phyloP scores from a whole-genome alignment of 2,113 vertebrate species.

The Apus apus region DNA sequence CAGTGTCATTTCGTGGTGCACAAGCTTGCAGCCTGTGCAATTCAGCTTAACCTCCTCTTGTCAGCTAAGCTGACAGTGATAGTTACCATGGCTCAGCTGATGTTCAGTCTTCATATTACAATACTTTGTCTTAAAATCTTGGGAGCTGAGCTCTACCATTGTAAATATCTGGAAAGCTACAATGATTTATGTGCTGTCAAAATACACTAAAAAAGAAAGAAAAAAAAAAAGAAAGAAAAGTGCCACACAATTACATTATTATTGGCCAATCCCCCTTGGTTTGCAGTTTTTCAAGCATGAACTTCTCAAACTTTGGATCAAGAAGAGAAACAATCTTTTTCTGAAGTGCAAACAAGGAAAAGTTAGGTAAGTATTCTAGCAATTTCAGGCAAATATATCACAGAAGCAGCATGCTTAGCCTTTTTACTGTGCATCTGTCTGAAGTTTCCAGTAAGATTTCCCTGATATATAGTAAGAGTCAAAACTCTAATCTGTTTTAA shows the following conservation, averaged over 20 bases:
- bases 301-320: constrained; percentile 30
- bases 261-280: constrained; percentile 14
- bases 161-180: not conserved
- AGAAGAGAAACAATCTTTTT: constrained; percentile 52
- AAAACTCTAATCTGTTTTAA: constrained; percentile 69
- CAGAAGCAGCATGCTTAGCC: constrained; percentile 68
- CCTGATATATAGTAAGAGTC: constrained; percentile 64
- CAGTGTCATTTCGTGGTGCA: not conserved
- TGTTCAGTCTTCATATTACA: not conserved
- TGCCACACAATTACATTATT: not conserved
- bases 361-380: constrained; percentile 63
- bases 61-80: not conserved
- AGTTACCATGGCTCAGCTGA: constrained; percentile 4
- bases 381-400: constrained; percentile 73
- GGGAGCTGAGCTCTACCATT: not conserved
- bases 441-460: constrained; percentile 63
- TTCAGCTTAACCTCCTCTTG: constrained; percentile 5
- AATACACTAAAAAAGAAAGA: not conserved
- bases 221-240: not conserved
- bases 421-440: constrained; percentile 71
- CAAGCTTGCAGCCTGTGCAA: not conserved
- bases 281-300: constrained; percentile 45
- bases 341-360: constrained; percentile 34
- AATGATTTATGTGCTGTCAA: constrained; percentile 35
- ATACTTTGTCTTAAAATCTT: constrained; percentile 20